Conservation (phyloP, 2,113 vertebrate species). For the Menura novaehollandiae region DNA sequence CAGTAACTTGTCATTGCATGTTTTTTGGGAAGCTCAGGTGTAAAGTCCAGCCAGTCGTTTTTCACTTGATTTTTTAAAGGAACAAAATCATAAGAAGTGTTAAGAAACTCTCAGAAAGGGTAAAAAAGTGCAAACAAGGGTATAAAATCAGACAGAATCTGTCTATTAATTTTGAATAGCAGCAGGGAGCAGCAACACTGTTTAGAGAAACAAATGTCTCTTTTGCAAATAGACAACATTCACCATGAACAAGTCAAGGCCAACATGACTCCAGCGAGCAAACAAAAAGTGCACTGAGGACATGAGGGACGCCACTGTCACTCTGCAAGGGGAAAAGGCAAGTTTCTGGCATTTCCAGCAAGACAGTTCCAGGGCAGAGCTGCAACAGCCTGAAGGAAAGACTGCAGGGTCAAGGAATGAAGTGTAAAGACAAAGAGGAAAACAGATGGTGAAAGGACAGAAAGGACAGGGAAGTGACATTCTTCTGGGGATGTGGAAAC, state of each 20-base stretch:
- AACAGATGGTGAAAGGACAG: not conserved
- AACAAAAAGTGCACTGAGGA: conserved; percentile 1
- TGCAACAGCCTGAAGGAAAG: not conserved
- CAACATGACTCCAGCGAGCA: fast-evolving
- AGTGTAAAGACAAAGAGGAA: not conserved
- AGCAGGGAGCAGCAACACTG: not conserved
- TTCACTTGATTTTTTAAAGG: not conserved
- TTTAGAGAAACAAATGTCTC: not conserved
- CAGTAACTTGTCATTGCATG: not conserved
- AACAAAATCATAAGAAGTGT: not conserved
- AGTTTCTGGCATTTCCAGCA: not conserved
- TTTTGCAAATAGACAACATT: not conserved
- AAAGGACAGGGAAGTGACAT: not conserved
- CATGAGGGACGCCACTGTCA: not conserved
- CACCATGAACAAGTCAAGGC: not conserved
- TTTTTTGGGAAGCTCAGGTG: not conserved
- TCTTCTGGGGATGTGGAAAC: not conserved
- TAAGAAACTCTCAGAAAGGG: not conserved
- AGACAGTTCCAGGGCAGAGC: not conserved
- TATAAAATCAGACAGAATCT: not conserved
- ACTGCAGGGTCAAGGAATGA: not conserved
- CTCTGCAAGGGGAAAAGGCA: not conserved
- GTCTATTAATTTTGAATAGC: not conserved
- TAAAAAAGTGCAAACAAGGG: not conserved
- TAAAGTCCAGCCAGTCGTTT: not conserved